Base-by-base conservation (phyloP, 2,113 vertebrate species). In the Psilopsiagon aurifrons region DNA sequence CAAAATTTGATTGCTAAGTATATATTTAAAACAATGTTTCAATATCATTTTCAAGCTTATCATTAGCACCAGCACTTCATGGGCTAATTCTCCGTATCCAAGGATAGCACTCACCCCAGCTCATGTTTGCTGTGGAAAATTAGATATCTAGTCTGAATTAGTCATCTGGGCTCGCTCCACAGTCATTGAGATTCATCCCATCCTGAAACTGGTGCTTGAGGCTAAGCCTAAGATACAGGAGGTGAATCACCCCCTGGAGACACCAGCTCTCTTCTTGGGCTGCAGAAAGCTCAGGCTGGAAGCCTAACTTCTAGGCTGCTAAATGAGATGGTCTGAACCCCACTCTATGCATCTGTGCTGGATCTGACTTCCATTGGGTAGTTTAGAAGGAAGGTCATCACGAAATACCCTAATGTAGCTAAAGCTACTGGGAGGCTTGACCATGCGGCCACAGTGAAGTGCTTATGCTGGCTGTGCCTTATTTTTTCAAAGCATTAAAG, bases 1-100 rank as follows among this genome's bases (percentile, higher is more conserved):
- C 86, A 83, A 86, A 82, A 94, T 83, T 95, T 92, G 88, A 97
- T 96, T 96, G 94, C 86, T 85, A 85, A 94, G 85, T 87, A 67
- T 92, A 93, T 96, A 94, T 96, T 96, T 97, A 84, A 95, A 96
- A 89, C 80, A 96, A 84, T 96, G 90, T 96, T 95, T 96, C 96
- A 95, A 17, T 86, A 96, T 94, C 5, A 57, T 96, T 94, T 94
- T 94, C 88, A 95, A 94, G 77, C 74, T 95, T 78, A 94, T 94
- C 77, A 92, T 96, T 94, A 97, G 62, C 77, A 77, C 0, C 13
- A 87, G 37, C n/a, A 89, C 81, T 94, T 96, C 74, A 75, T 20
- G 69, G 86, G 41, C 90, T 92, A 94, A 96, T 96, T 96, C 92
- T 29, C 86, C 73, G 19, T 86, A 94, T 75, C 77, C 84, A 88